Evolutionary conservation across 2,113 vertebrate genomes (phyloP).

Genomic region (Pagrus major): DNA sequence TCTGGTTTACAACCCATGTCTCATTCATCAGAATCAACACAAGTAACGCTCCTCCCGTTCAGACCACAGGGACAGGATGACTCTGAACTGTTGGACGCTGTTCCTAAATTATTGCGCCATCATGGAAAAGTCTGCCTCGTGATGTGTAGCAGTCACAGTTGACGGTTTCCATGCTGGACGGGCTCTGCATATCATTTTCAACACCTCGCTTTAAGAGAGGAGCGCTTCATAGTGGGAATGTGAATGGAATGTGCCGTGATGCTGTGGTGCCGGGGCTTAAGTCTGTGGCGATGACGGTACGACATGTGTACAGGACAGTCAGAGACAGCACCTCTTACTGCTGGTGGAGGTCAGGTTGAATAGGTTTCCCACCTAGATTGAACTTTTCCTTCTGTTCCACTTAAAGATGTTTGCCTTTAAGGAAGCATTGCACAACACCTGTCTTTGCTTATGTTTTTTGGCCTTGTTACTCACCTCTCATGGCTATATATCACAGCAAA

Average conservation of each 20-base stretch:
- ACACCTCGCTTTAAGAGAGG: slow-evolving; percentile 52
- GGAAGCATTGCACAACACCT: slow-evolving; percentile 1
- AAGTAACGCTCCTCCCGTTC: background rate
- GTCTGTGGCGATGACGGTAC: background rate
- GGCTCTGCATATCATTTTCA: slow-evolving; percentile 43
- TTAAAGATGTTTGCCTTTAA: background rate
- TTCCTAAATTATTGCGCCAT: slow-evolving; percentile 18
- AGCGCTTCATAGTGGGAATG: background rate
- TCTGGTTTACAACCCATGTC: background rate
- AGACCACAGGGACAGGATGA: background rate
- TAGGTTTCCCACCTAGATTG: background rate
- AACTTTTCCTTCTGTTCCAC: background rate
- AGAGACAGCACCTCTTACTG: background rate
- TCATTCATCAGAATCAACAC: slow-evolving; percentile 7
- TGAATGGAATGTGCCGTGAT: slow-evolving; percentile 37
- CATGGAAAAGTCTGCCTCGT: slow-evolving; percentile 53
- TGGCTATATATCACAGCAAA: slow-evolving; percentile 9
- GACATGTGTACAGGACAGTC: background rate
- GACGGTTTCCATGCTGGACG: slow-evolving; percentile 9
- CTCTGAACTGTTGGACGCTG: background rate
- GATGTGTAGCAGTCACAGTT: slow-evolving; percentile 17
- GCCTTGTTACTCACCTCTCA: slow-evolving; percentile 7
- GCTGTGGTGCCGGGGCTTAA: slow-evolving; percentile 6
- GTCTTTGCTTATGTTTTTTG: background rate
- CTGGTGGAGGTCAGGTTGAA: background rate